Evolutionary conservation across 2,888 invertebrate genomes (phyloP).

Genomic region (Apodemia mormo): DNA sequence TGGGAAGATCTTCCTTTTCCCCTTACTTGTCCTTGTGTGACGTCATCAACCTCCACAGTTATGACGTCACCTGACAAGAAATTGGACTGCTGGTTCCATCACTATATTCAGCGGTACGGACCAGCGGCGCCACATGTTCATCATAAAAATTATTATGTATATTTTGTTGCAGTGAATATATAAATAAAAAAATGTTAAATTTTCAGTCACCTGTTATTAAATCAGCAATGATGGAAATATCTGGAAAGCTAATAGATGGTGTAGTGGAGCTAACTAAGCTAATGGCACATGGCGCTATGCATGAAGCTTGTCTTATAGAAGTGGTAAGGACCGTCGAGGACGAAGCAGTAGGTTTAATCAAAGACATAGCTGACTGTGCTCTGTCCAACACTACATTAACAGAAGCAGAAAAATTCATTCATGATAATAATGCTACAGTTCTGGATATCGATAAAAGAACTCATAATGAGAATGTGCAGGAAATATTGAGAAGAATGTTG

Average conservation of each 20-base stretch:
- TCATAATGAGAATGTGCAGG: conserved; percentile 47
- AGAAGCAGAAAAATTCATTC: conserved; percentile 37
- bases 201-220: conserved; percentile 71
- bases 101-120: no score
- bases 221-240: conserved; percentile 70
- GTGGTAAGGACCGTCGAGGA: conserved; percentile 67
- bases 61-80: no score
- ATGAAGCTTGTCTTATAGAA: conserved; percentile 76
- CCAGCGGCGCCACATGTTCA: no score
- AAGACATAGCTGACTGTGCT: conserved; percentile 52
- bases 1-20: no score
- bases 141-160: no score
- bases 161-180: no score
- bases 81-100: no score
- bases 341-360: conserved; percentile 55
- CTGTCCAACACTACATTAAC: conserved; percentile 46
- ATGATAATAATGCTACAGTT: conserved; percentile 41
- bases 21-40: no score
- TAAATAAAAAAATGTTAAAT: conserved; percentile 3
- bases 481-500: conserved; percentile 55
- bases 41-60: no score
- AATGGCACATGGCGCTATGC: conserved; percentile 76
- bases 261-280: conserved; percentile 65
- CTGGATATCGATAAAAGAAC: conserved; percentile 44
- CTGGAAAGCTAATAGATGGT: conserved; percentile 62